A percentile compares a stretch with the other conserved stretches of the same genome.
These are phyloP conservation scores for Medauroidea extradentata DNA, from an alignment of 1,140 invertebrate species.

Conservation along the genomic window DNA sequence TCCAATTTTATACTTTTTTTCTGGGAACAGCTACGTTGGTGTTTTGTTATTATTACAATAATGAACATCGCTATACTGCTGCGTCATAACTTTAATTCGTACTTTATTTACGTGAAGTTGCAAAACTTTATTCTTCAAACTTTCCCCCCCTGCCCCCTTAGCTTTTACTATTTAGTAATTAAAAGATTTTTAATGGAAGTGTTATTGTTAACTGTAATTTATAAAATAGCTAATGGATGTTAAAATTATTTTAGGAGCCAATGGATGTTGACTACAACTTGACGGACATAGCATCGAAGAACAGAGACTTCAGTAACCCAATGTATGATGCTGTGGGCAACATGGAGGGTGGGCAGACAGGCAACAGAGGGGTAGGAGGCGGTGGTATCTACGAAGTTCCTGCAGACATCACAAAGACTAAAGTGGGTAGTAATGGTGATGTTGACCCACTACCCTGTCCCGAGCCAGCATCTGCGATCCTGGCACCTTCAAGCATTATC, in stretches of 20 bases:
- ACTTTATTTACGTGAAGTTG: too few relatives aligned
- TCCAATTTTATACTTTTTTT: too few relatives aligned
- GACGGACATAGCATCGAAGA: slow-evolving; percentile 64
- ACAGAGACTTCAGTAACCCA: slow-evolving; percentile 89
- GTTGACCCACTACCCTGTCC: slow-evolving; percentile 35
- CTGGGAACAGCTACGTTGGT: too few relatives aligned
- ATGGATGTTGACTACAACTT: slow-evolving; percentile 74
- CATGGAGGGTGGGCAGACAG: slow-evolving; percentile 43
- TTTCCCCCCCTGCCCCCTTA: too few relatives aligned
- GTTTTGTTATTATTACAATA: too few relatives aligned
- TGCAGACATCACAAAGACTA: slow-evolving; percentile 63
- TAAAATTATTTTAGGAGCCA: slow-evolving; percentile 35
- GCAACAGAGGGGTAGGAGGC: slow-evolving; percentile 54
- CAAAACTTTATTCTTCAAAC: too few relatives aligned
- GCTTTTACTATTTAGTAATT: not conserved
- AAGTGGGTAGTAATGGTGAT: slow-evolving; percentile 39
- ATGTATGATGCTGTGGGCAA: slow-evolving; percentile 86
- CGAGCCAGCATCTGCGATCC: slow-evolving; percentile 61
- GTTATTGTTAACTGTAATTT: not conserved
- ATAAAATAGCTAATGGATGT: not conserved
- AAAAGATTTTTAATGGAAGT: not conserved
- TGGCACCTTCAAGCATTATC: slow-evolving; percentile 74
- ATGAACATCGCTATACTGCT: too few relatives aligned
- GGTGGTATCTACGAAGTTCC: slow-evolving; percentile 73
- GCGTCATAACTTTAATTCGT: too few relatives aligned